Base-by-base conservation (phyloP, 2,113 vertebrate genomes). In the Orycteropus afer region DNA sequence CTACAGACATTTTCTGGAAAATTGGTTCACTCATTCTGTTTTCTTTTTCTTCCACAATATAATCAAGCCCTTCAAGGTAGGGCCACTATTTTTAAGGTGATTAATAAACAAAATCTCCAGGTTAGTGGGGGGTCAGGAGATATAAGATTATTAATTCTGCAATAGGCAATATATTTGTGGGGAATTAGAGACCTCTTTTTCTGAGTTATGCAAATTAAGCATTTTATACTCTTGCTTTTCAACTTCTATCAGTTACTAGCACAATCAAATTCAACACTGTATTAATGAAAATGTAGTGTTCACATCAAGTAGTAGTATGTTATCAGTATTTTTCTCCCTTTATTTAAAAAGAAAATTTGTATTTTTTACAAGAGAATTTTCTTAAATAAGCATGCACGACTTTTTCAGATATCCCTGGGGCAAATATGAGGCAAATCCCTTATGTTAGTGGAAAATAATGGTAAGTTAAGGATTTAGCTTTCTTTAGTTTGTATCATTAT, bases 251-350 rank as follows among this genome's bases (percentile, higher is more conserved):
- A 79, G 29, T 86, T 63, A 89, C 47, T 2, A 65, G 3, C 29
- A 84, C 29, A 74, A 88, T 69, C 55, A 88, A 81, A 49, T 7
- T 34, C 40, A 87, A 76, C 9, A 40, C 9, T 59, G 0, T 51
- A 53, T n/a, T 74, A 81, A 77, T 37, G 51, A 94, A n/a, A 94
- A 94, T 34, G 2, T 53, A 71, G 90, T 53, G n/a, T 73, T 59
- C 49, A 89, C 90, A 63, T 53, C 25, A 57, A 71, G 22, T 22
- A 87, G 88, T 65, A 67, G 83, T 32, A 55, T 76, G 73, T 47
- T 84, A 83, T 45, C 59, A 32, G 14, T 81, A 55, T 78, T 51
- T 1, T 82, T 91, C 17, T 83, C 9, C 15, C 20, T 91, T 79
- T 89, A 55, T 77, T 71, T 82, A 45, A 67, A 7, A n/a, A 74